Evolutionary conservation across 2,113 vertebrate genomes (phyloP).

Genomic region (Otolemur garnettii): DNA sequence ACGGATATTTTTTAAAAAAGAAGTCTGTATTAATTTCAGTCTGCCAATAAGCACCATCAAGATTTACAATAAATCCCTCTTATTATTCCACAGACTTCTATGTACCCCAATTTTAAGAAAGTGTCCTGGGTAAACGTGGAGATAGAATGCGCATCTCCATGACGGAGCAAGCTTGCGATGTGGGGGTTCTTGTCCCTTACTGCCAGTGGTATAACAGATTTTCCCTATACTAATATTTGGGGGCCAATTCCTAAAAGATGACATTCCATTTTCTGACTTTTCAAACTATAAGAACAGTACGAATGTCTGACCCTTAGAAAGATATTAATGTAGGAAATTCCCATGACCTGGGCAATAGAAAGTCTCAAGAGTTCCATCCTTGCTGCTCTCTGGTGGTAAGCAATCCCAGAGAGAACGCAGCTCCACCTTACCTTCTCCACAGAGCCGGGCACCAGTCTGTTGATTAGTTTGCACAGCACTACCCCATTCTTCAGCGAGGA

Average conservation of each 20-base stretch:
- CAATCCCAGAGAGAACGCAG: conserved; percentile 43
- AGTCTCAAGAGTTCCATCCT: background rate
- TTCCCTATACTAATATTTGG: background rate
- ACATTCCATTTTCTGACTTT: conserved; percentile 55
- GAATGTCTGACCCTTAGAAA: conserved; percentile 22
- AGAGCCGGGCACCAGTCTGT: conserved; percentile 93
- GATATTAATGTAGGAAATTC: background rate
- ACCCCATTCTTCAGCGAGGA: conserved; percentile 95
- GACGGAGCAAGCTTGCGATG: background rate
- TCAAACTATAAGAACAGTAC: conserved; percentile 1
- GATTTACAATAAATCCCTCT: conserved; percentile 7
- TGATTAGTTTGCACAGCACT: conserved; percentile 95
- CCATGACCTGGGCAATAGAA: background rate
- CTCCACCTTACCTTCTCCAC: conserved; percentile 92
- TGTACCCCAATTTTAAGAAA: conserved; percentile 33
- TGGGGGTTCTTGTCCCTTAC: background rate
- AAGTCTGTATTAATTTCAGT: background rate
- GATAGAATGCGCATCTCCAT: background rate
- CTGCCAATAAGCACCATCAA: conserved; percentile 4
- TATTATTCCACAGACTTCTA: background rate
- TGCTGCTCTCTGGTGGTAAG: conserved; percentile 53
- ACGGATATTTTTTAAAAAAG: background rate
- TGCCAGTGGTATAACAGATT: background rate
- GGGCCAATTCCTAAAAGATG: background rate
- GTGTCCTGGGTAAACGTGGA: background rate